Evolutionary conservation across 92 coral and sea anemone genomes (phyloP).

Genomic region (Palythoa grandiflora): DNA sequence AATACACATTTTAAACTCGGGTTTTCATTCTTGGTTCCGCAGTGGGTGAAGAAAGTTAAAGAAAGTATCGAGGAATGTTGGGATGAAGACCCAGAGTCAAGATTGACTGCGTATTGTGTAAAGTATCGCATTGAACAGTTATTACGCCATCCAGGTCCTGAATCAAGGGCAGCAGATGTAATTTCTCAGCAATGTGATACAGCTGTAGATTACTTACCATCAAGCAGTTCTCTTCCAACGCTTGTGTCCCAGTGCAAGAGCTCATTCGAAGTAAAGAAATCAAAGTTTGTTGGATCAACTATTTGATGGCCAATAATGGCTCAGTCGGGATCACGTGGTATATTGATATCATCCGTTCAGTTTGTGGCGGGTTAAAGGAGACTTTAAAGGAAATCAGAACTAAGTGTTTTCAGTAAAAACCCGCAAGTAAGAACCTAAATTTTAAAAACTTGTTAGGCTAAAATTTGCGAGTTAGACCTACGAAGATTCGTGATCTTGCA

Average conservation of each 20-base stretch:
- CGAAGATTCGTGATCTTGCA: too few relatives aligned
- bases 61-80: conserved; percentile 77
- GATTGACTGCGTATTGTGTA: conserved; percentile 81
- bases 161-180: background rate
- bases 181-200: background rate
- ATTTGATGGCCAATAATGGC: background rate
- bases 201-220: background rate
- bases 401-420: too few relatives aligned
- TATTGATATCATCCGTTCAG: too few relatives aligned
- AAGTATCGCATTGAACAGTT: conserved; percentile 64
- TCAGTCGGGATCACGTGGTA: too few relatives aligned
- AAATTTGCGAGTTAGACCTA: too few relatives aligned
- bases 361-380: too few relatives aligned
- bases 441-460: too few relatives aligned
- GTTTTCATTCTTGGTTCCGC: background rate
- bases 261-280: background rate
- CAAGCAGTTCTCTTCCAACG: background rate
- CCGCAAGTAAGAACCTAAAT: too few relatives aligned
- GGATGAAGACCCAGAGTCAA: conserved; percentile 94
- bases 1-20: background rate
- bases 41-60: background rate
- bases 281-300: background rate
- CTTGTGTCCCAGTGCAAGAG: background rate
- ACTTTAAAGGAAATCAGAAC: too few relatives aligned
- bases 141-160: background rate